Percentiles rank a stretch among this genome's conserved stretches.
Conservation (phyloP, 2,888 invertebrate species). For the Sphecodes monilicornis region DNA sequence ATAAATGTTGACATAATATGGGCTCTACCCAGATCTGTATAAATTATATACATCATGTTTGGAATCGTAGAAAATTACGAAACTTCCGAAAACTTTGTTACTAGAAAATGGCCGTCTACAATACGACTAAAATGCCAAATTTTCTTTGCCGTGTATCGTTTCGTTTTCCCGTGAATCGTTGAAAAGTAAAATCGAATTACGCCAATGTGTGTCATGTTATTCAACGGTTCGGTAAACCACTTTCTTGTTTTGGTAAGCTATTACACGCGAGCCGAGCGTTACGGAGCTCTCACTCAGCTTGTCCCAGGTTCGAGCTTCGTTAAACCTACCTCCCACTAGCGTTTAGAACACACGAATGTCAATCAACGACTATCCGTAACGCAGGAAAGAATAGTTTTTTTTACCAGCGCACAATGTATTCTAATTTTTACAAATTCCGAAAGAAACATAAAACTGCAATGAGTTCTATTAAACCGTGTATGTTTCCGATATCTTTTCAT, state of each 20-base stretch:
- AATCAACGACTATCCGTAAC: not conserved
- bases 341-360: not conserved
- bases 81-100: not conserved
- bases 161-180: not conserved
- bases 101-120: not conserved
- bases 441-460: not conserved
- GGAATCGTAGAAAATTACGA: not conserved
- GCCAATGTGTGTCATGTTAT: constrained; percentile 52
- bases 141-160: constrained; percentile 46
- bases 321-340: constrained; percentile 10
- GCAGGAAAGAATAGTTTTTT: not conserved
- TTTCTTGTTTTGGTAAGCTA: constrained; percentile 46
- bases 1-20: too few species aligned
- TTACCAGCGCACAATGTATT: not conserved
- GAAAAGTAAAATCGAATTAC: constrained; percentile 20
- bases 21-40: too few species aligned
- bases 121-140: constrained; percentile 4
- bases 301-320: constrained; percentile 30
- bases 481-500: not conserved
- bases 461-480: not conserved
- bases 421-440: not conserved
- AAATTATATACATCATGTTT: not conserved
- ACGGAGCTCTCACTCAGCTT: constrained; percentile 17
- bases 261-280: constrained; percentile 25
- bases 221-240: constrained; percentile 47